These are phyloP conservation scores for Morpho helenor DNA, from an alignment of 2,888 invertebrate species.

Conservation along the genomic window DNA sequence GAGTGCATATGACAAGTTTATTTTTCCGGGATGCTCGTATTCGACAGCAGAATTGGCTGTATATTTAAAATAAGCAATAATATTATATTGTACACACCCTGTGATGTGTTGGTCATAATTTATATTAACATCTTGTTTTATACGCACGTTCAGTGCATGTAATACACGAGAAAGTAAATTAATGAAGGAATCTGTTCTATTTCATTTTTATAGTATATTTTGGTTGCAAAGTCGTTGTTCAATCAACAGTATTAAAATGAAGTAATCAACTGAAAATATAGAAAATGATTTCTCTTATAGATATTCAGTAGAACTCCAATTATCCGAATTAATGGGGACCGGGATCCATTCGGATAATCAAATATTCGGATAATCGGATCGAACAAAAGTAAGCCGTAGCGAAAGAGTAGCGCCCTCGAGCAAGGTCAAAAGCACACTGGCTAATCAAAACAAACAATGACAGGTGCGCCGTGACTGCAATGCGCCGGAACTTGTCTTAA, in stretches of 20 bases:
- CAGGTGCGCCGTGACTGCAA: too few relatives aligned
- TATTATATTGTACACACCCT: slow-evolving; percentile 1
- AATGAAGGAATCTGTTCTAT: too few relatives aligned
- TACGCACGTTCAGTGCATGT: slow-evolving; percentile 7
- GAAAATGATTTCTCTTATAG: too few relatives aligned
- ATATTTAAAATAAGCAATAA: slow-evolving; percentile 11
- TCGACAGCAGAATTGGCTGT: slow-evolving; percentile 31
- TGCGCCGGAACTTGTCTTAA: too few relatives aligned
- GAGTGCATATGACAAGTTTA: slow-evolving; percentile 45
- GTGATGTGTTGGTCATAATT: slow-evolving; percentile 6
- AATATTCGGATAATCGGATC: too few relatives aligned
- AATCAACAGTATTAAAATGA: background rate
- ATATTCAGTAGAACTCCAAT: too few relatives aligned
- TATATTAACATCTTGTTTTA: slow-evolving; percentile 23
- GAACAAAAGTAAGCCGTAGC: too few relatives aligned
- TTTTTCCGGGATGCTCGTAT: slow-evolving; percentile 35
- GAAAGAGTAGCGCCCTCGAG: too few relatives aligned
- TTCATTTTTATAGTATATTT: background rate
- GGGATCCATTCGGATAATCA: too few relatives aligned
- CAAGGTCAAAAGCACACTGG: too few relatives aligned
- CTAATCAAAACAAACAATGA: too few relatives aligned
- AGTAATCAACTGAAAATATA: background rate
- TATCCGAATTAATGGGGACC: too few relatives aligned
- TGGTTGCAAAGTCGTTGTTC: background rate
- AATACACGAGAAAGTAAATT: background rate